phyloP scores from a whole-genome alignment of 2,888 invertebrate genomes.

The Hedya salicella region DNA sequence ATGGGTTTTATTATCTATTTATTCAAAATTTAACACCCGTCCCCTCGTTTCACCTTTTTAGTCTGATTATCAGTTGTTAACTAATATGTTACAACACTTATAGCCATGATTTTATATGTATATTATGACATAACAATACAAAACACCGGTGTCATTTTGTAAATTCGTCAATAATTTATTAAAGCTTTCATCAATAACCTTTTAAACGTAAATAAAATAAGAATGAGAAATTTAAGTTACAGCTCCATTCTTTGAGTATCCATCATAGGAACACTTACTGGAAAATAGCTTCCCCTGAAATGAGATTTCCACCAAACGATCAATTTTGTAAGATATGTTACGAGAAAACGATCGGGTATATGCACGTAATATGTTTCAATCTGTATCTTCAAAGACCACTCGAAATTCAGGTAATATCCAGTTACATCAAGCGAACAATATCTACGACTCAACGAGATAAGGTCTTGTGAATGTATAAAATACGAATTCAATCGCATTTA shows the following conservation, averaged over 20 bases:
- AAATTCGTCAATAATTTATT: no score
- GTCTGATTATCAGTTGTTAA: no score
- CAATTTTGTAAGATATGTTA: slow-evolving; percentile 17
- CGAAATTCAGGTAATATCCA: background rate
- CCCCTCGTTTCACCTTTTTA: no score
- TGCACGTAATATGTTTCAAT: background rate
- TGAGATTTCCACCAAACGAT: slow-evolving; percentile 11
- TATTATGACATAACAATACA: no score
- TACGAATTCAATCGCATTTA: background rate
- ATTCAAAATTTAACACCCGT: no score
- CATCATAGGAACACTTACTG: slow-evolving; percentile 4
- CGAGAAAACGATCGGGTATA: background rate
- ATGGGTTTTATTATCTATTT: no score
- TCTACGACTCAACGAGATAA: slow-evolving; percentile 2
- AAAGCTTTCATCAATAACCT: no score
- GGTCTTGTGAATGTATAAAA: background rate
- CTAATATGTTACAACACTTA: no score
- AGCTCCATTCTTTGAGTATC: slow-evolving; percentile 2
- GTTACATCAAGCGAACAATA: background rate
- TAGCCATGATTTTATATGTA: no score
- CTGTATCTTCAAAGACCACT: background rate
- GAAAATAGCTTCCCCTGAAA: slow-evolving; percentile 12
- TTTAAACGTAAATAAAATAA: background rate
- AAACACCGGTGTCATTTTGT: no score
- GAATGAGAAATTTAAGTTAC: background rate